Evolutionary conservation across 2,888 invertebrate genomes (phyloP).

Genomic region (Drosophila kuntzei): DNA sequence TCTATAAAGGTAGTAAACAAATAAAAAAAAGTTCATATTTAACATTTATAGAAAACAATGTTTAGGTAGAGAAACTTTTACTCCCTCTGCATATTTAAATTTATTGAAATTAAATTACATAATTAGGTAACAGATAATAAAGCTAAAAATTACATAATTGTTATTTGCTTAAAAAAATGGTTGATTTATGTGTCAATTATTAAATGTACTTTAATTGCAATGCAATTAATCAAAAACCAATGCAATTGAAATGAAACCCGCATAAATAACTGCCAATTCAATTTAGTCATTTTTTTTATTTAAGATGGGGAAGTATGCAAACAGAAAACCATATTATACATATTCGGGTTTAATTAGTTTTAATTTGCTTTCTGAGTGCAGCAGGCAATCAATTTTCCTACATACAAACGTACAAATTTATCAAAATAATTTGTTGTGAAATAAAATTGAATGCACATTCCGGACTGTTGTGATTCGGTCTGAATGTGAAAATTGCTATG

Average conservation of each 20-base stretch:
- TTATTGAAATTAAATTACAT: constrained; percentile 14
- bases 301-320: not conserved
- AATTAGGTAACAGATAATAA: constrained; percentile 40
- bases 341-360: constrained; percentile 67
- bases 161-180: constrained; percentile 7
- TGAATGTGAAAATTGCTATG: constrained; percentile 43
- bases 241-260: constrained; percentile 50
- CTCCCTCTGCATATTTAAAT: not conserved
- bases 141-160: constrained; percentile 20
- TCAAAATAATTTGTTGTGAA: constrained; percentile 37
- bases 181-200: constrained; percentile 34
- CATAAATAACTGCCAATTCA: constrained; percentile 26
- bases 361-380: constrained; percentile 49
- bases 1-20: constrained; percentile 8
- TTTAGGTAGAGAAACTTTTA: constrained; percentile 3
- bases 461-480: constrained; percentile 50
- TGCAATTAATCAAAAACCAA: constrained; percentile 62
- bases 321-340: not conserved
- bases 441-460: constrained; percentile 62
- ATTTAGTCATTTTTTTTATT: not conserved
- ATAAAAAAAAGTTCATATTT: not conserved
- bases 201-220: constrained; percentile 57
- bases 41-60: not conserved
- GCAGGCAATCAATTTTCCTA: constrained; percentile 34
- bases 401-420: constrained; percentile 5